phyloP scores from a whole-genome alignment of 2,113 vertebrate genomes.

The Pantherophis guttatus region DNA sequence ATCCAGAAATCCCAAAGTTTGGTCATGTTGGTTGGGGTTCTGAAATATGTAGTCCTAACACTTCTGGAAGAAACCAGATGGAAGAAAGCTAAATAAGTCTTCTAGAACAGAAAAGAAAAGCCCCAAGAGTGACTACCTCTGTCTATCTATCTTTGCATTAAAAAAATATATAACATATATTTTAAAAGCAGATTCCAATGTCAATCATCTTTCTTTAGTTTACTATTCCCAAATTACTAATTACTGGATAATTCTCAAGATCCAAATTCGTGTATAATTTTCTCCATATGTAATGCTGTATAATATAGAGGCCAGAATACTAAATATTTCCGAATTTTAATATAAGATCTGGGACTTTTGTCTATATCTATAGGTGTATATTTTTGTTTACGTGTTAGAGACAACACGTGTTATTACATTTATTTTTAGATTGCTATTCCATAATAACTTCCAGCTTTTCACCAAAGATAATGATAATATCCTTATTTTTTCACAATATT shows the following conservation, averaged over 20 bases:
- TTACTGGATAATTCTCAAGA: conserved; percentile 52
- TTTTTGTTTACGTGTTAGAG: not conserved
- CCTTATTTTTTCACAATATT: not conserved
- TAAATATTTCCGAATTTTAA: not conserved
- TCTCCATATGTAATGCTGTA: conserved; percentile 3
- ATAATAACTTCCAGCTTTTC: not conserved
- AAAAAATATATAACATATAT: not conserved
- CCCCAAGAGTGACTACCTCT: conserved; percentile 8
- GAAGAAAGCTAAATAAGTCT: not conserved
- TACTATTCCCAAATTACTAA: conserved; percentile 42
- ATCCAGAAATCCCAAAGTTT: not conserved
- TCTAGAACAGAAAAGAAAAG: not conserved
- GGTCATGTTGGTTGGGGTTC: not conserved
- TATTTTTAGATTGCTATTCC: not conserved
- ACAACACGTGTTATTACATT: not conserved
- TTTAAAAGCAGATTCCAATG: conserved; percentile 50
- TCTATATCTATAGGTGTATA: not conserved
- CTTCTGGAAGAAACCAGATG: not conserved
- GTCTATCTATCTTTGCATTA: not conserved
- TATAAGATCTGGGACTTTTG: not conserved
- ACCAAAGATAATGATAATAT: not conserved
- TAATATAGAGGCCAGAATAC: not conserved
- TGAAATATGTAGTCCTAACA: not conserved
- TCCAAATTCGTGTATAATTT: conserved; percentile 45
- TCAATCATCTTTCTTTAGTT: conserved; percentile 47